These are phyloP conservation scores for Andrena haemorrhoa DNA, from an alignment of 2,888 invertebrate species.

Conservation along the genomic window DNA sequence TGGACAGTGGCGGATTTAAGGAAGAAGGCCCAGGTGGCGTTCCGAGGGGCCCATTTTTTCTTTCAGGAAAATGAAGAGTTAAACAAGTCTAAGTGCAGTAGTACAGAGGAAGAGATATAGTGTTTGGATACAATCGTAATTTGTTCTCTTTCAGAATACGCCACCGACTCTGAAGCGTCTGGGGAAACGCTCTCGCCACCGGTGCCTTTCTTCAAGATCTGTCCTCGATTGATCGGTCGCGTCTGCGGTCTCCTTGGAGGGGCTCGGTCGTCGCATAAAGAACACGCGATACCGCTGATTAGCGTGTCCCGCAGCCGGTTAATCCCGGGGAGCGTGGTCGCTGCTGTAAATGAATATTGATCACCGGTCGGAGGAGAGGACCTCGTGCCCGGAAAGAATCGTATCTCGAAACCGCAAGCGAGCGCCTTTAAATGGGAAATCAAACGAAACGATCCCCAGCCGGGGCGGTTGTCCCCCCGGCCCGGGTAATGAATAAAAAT, in stretches of 20 bases:
- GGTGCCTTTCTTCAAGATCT: background rate
- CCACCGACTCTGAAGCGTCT: background rate
- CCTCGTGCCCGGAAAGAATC: conserved; percentile 78
- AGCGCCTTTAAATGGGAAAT: conserved; percentile 81
- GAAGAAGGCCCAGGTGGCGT: no score
- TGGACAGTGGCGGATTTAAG: no score
- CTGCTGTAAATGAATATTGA: conserved; percentile 83
- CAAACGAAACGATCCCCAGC: conserved; percentile 76
- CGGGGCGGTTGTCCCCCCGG: conserved; percentile 55
- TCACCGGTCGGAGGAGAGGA: conserved; percentile 69
- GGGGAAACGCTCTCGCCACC: background rate
- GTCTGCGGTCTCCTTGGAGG: conserved; percentile 6
- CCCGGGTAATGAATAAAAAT: conserved; percentile 84
- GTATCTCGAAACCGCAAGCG: conserved; percentile 84
- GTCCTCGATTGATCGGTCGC: conserved; percentile 12
- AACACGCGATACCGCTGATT: conserved; percentile 65
- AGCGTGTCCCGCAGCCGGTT: conserved; percentile 69
- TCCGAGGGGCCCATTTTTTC: no score
- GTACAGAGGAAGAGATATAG: no score
- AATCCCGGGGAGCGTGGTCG: conserved; percentile 74
- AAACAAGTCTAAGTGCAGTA: no score
- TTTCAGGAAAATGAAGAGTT: no score
- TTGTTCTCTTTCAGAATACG: no score
- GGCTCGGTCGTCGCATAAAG: conserved; percentile 25
- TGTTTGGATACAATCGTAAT: no score